These are phyloP conservation scores for Lycocorax pyrrhopterus DNA, from an alignment of 2,113 vertebrate species.

Conservation along the genomic window DNA sequence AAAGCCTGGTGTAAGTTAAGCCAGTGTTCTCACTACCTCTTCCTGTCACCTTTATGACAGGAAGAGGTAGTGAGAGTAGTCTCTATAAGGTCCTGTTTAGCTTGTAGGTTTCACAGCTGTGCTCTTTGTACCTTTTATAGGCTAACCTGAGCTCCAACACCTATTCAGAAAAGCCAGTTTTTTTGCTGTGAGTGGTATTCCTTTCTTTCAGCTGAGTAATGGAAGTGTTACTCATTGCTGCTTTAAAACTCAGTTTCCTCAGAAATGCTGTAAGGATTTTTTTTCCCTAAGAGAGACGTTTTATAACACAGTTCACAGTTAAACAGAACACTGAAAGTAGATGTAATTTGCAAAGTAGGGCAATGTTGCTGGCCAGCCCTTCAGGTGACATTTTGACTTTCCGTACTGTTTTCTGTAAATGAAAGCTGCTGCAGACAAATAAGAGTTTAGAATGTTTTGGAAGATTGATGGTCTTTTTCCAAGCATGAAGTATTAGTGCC, in stretches of 20 bases:
- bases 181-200: neutral
- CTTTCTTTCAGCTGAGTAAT: neutral
- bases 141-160: neutral
- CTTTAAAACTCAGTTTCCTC: neutral
- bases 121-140: neutral
- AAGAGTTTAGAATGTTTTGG: neutral
- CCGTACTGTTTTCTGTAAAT: neutral
- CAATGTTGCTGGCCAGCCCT: neutral
- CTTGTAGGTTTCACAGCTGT: neutral
- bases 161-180: neutral
- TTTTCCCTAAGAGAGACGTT: neutral
- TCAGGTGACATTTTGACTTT: neutral
- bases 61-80: too few species aligned
- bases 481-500: neutral
- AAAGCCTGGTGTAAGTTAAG: neutral
- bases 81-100: neutral
- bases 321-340: neutral
- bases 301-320: neutral
- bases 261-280: neutral
- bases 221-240: neutral
- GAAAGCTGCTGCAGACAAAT: neutral
- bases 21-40: neutral
- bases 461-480: neutral
- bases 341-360: neutral
- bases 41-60: neutral